These are phyloP conservation scores for Chloropsis hardwickii DNA, from an alignment of 2,113 vertebrate genomes.

Conservation along the genomic window DNA sequence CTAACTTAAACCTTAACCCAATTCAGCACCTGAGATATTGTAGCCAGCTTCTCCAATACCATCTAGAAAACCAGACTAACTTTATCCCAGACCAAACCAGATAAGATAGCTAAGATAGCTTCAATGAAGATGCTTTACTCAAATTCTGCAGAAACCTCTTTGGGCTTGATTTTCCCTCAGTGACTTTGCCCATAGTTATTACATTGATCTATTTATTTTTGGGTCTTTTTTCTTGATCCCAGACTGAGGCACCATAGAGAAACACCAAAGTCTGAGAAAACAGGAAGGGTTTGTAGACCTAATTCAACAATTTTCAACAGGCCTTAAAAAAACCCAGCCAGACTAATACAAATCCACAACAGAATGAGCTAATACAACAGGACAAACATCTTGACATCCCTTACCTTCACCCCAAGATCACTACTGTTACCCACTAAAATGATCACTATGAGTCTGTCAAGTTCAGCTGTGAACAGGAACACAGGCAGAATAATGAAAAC, in stretches of 20 bases:
- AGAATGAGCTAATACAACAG: neutral
- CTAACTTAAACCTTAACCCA: neutral
- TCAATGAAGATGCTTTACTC: neutral
- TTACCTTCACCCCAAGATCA: neutral
- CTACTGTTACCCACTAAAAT: neutral
- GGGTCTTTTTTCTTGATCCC: neutral
- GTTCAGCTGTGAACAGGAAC: neutral
- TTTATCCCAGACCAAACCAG: neutral
- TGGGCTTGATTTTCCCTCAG: neutral
- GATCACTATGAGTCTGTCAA: neutral
- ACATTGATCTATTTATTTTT: neutral
- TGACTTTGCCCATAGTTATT: neutral
- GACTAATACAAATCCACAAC: neutral
- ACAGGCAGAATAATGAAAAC: neutral
- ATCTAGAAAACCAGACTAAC: neutral
- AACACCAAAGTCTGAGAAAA: neutral
- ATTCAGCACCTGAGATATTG: neutral
- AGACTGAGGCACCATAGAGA: neutral
- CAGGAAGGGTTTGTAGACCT: neutral
- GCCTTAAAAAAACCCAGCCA: neutral
- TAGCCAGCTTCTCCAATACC: neutral
- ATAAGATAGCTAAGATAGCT: neutral
- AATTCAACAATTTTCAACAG: neutral
- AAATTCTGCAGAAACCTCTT: neutral
- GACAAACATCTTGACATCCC: neutral